Percentiles rank a stretch among this genome's conserved stretches.
Conservation (phyloP, 1,140 invertebrate species). For the Paralvinella palmiformis region DNA sequence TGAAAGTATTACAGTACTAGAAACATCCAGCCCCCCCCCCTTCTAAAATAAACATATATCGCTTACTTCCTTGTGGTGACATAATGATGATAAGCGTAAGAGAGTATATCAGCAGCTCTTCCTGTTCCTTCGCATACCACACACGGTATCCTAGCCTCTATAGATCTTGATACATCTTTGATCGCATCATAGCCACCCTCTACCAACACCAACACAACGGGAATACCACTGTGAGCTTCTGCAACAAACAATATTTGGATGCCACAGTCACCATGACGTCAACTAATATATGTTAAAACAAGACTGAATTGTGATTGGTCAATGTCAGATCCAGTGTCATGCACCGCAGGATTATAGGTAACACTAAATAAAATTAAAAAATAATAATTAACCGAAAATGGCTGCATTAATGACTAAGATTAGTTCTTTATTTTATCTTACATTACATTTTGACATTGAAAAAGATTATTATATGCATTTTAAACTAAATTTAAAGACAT, state of each 20-base stretch:
- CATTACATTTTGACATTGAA: too few species aligned
- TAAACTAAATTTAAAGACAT: too few species aligned
- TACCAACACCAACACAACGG: slow-evolving; percentile 42
- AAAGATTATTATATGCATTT: too few species aligned
- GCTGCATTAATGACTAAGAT: too few species aligned
- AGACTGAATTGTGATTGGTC: too few species aligned
- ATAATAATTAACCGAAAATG: too few species aligned
- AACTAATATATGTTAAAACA: too few species aligned
- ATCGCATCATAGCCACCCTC: slow-evolving; percentile 46
- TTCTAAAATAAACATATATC: not conserved
- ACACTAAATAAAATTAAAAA: too few species aligned
- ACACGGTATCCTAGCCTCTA: slow-evolving; percentile 64
- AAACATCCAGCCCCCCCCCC: not conserved
- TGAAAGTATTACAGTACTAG: not conserved
- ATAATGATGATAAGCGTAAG: slow-evolving; percentile 73
- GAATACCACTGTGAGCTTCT: slow-evolving; percentile 18
- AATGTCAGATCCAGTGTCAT: not conserved
- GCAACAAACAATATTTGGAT: too few species aligned
- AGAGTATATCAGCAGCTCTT: slow-evolving; percentile 87
- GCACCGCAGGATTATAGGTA: too few species aligned
- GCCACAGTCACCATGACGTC: too few species aligned
- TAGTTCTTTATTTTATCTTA: too few species aligned
- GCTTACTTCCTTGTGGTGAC: slow-evolving; percentile 10
- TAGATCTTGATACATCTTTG: slow-evolving; percentile 32
- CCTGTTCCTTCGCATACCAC: slow-evolving; percentile 95